Conservation (phyloP, 2,797 vertebrate genomes). For the Ceyx erithaca region DNA sequence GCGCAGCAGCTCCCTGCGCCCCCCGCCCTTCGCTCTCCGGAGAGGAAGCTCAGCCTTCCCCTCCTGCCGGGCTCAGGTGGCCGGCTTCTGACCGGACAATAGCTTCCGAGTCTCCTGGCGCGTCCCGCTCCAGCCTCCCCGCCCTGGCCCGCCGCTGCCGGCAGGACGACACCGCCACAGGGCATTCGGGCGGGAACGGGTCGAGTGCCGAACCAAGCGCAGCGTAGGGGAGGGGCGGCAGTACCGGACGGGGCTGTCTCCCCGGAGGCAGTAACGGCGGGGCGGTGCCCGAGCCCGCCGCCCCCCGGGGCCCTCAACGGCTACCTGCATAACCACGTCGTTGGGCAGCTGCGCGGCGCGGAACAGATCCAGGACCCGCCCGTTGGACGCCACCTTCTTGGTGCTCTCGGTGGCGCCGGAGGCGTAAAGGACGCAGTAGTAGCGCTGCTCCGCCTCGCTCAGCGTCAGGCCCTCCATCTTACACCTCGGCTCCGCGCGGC, state of each 20-base stretch:
- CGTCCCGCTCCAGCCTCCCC: background rate
- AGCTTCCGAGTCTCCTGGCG: background rate
- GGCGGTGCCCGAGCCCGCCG: background rate
- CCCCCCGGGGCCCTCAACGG: background rate
- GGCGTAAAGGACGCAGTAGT: constrained; percentile 95
- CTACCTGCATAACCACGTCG: constrained; percentile 95
- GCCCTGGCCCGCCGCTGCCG: background rate
- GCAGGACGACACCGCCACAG: background rate
- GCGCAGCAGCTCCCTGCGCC: background rate
- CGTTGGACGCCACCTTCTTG: constrained; percentile 95
- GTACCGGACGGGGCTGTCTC: background rate
- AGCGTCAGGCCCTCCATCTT: constrained; percentile 96
- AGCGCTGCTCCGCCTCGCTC: constrained; percentile 96
- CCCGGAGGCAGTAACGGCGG: background rate
- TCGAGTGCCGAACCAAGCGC: background rate
- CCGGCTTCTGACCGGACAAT: background rate
- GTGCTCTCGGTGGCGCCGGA: constrained; percentile 98
- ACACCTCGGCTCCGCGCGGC: constrained; percentile 13
- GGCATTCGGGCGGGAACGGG: background rate
- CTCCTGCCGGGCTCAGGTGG: background rate
- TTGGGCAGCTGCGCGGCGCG: constrained; percentile 95
- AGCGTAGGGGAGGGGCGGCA: background rate
- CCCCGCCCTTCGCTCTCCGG: background rate
- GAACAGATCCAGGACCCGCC: constrained; percentile 95
- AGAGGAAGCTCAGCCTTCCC: background rate